These are phyloP conservation scores for Melolontha melolontha DNA, from an alignment of 2,888 invertebrate genomes.

Conservation along the genomic window DNA sequence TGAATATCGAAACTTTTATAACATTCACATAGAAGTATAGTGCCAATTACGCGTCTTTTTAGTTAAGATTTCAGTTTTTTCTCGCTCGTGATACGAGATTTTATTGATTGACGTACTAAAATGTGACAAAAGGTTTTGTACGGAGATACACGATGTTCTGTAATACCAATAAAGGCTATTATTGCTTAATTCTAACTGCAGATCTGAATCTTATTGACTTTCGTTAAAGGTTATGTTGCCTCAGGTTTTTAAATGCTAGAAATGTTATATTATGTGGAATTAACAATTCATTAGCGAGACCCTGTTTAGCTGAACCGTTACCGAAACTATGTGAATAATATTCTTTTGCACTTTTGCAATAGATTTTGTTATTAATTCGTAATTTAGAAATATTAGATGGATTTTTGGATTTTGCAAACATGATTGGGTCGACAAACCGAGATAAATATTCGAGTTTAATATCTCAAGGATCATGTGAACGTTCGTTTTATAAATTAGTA, in stretches of 20 bases:
- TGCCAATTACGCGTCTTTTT: constrained; percentile 12
- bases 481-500: no score
- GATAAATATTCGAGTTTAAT: no score
- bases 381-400: no score
- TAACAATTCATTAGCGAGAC: constrained; percentile 5
- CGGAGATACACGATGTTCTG: constrained; percentile 54
- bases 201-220: constrained; percentile 46
- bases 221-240: constrained; percentile 45
- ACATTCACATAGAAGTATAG: background rate
- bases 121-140: constrained; percentile 50
- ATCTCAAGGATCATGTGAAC: no score
- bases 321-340: no score
- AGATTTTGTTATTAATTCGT: no score
- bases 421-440: background rate
- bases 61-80: constrained; percentile 15
- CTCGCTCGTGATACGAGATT: constrained; percentile 42
- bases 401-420: background rate
- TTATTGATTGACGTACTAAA: constrained; percentile 52
- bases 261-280: background rate
- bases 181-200: constrained; percentile 37
- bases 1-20: background rate
- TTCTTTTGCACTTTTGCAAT: no score
- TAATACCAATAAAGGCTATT: constrained; percentile 51
- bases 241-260: background rate
- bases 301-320: background rate